A percentile compares a stretch with the other conserved stretches of the same genome.
Evolutionary conservation across 23 tunicate species (phyloP).

Genomic region (Styela plicata): DNA sequence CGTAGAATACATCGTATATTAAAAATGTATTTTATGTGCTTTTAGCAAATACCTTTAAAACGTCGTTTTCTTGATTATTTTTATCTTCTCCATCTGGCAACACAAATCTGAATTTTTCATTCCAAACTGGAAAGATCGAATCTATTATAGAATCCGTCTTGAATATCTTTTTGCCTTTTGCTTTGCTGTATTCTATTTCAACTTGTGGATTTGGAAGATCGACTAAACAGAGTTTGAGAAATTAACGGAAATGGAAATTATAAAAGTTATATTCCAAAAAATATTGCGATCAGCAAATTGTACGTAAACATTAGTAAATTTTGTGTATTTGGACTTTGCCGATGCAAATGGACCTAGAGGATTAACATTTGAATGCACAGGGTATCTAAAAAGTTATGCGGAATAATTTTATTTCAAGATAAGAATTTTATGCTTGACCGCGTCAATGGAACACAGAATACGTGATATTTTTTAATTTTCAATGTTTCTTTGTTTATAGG

Average conservation of each 20-base stretch:
- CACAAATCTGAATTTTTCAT: slow-evolving; percentile 17
- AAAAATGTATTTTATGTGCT: too few relatives aligned
- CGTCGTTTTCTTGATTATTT: not conserved
- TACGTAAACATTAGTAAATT: too few relatives aligned
- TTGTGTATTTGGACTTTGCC: not conserved
- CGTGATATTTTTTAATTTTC: too few relatives aligned
- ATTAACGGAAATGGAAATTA: too few relatives aligned
- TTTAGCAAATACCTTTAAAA: slow-evolving; percentile 16
- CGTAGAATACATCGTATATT: too few relatives aligned
- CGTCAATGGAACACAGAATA: too few relatives aligned
- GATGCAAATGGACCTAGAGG: too few relatives aligned
- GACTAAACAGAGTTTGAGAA: slow-evolving; percentile 1
- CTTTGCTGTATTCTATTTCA: not conserved
- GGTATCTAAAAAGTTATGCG: not conserved
- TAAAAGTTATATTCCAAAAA: not conserved
- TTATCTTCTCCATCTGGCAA: slow-evolving; percentile 13
- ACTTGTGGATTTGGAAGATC: slow-evolving; percentile 23
- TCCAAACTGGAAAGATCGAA: slow-evolving; percentile 14
- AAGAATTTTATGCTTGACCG: too few relatives aligned
- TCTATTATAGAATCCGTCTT: slow-evolving; percentile 5
- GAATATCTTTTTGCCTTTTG: slow-evolving; percentile 16
- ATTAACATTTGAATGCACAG: too few relatives aligned
- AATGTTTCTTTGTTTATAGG: too few relatives aligned
- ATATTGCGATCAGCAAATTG: too few relatives aligned
- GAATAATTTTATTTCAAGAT: not conserved